These are phyloP conservation scores for Neuroterus valhalla DNA, from an alignment of 1,140 invertebrate species.

Conservation along the genomic window DNA sequence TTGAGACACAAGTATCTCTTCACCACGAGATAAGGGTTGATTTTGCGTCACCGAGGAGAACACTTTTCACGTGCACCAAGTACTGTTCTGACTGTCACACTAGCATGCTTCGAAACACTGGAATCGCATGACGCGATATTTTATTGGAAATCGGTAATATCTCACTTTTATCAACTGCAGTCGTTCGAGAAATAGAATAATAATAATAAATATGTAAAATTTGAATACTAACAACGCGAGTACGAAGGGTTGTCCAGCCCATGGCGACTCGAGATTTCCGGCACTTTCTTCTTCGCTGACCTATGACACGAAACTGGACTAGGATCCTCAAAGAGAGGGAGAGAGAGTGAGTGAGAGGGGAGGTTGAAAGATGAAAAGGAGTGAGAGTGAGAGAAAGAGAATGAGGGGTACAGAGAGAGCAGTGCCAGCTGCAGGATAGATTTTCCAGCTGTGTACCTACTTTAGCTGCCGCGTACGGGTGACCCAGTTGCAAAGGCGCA, in stretches of 20 bases:
- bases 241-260: slow-evolving; percentile 73
- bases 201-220: not conserved
- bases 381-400: not conserved
- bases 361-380: not conserved
- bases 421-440: slow-evolving; percentile 55
- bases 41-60: slow-evolving; percentile 8
- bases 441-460: slow-evolving; percentile 55
- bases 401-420: slow-evolving; percentile 30
- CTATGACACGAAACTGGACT: slow-evolving; percentile 63
- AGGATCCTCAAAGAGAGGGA: not conserved
- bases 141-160: slow-evolving; percentile 23
- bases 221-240: slow-evolving; percentile 69
- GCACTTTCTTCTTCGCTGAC: slow-evolving; percentile 61
- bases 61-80: slow-evolving; percentile 5
- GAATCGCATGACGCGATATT: not conserved
- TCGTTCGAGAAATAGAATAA: not conserved
- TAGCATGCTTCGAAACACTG: not conserved
- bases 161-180: not conserved
- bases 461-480: slow-evolving; percentile 46
- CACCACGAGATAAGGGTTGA: not conserved
- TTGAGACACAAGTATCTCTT: slow-evolving; percentile 8
- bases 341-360: not conserved
- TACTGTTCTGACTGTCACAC: not conserved
- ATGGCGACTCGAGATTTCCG: slow-evolving; percentile 57
- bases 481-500: slow-evolving; percentile 70